These are phyloP conservation scores for Dendrolimus kikuchii DNA, from an alignment of 1,140 invertebrate genomes.

Conservation along the genomic window DNA sequence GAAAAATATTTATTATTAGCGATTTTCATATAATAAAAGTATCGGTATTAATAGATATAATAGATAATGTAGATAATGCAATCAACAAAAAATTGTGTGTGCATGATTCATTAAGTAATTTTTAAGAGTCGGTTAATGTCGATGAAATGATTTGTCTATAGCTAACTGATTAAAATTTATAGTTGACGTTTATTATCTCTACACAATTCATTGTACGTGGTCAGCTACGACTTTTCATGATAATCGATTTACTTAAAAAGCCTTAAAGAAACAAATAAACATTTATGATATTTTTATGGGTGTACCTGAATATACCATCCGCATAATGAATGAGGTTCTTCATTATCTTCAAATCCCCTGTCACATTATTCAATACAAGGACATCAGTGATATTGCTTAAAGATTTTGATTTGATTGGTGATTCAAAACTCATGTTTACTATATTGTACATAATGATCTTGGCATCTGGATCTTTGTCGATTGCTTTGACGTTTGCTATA, in stretches of 20 bases:
- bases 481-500: conserved; percentile 78
- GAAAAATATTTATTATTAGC: conserved; percentile 15
- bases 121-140: too few relatives aligned
- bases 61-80: too few relatives aligned
- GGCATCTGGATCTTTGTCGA: conserved; percentile 79
- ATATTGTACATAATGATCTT: conserved; percentile 77
- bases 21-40: not conserved
- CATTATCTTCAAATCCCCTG: conserved; percentile 80
- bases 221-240: too few relatives aligned
- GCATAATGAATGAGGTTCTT: conserved; percentile 79
- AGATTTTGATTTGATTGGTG: conserved; percentile 74
- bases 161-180: too few relatives aligned
- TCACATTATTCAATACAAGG: conserved; percentile 75
- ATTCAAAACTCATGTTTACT: conserved; percentile 77
- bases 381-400: conserved; percentile 66
- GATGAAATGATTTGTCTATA: too few relatives aligned
- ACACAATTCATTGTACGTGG: too few relatives aligned
- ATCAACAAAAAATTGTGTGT: too few relatives aligned
- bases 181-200: too few relatives aligned
- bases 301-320: conserved; percentile 77
- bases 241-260: too few relatives aligned
- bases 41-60: too few relatives aligned
- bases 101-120: too few relatives aligned
- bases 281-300: not conserved
- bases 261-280: too few relatives aligned